These are phyloP conservation scores for Mus musculus DNA, from an alignment of 2,113 vertebrate genomes.

Conservation along the genomic window DNA sequence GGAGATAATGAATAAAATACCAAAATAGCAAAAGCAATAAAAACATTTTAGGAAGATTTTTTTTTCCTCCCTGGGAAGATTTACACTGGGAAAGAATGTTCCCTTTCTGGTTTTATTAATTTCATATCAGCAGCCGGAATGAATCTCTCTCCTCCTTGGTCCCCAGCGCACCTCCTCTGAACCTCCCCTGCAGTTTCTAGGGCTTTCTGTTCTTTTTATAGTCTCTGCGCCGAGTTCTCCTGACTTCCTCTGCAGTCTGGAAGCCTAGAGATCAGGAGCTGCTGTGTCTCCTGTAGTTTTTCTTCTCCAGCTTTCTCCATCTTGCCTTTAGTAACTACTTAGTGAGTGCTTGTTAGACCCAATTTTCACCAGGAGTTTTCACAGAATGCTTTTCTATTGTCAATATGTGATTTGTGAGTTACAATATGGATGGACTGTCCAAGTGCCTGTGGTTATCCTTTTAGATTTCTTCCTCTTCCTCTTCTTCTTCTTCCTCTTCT, in stretches of 20 bases:
- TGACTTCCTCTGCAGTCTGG: background rate
- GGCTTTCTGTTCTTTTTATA: constrained; percentile 33
- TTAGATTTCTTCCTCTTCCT: background rate
- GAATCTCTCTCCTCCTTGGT: background rate
- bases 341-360: background rate
- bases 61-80: constrained; percentile 64
- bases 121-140: constrained; percentile 36
- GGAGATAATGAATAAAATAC: constrained; percentile 1
- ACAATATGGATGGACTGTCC: background rate
- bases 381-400: background rate
- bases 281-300: background rate
- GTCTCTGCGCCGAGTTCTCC: rapidly evolving
- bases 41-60: constrained; percentile 54
- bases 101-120: constrained; percentile 42
- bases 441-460: background rate
- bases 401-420: background rate
- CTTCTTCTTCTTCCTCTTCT: too few relatives aligned
- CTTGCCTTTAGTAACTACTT: background rate
- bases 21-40: constrained; percentile 58
- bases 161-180: background rate
- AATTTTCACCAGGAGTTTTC: constrained; percentile 30
- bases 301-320: background rate
- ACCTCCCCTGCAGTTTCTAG: background rate
- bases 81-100: constrained; percentile 50
- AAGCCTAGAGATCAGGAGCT: background rate